Conservation (phyloP, 2,888 invertebrate species). For the Villa cingulata region DNA sequence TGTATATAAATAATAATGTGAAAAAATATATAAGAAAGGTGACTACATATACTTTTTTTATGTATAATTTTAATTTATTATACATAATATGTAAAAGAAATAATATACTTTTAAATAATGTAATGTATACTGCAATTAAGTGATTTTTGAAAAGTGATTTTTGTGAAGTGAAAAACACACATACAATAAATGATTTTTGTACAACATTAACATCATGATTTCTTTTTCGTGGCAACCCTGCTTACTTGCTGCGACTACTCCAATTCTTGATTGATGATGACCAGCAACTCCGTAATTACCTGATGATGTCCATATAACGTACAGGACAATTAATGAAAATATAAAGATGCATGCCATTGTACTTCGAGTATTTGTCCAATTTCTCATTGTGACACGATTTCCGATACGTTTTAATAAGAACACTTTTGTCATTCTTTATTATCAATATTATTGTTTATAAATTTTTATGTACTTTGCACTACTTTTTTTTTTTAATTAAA, state of each 20-base stretch:
- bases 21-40: too few relatives aligned
- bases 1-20: too few relatives aligned
- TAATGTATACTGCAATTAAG: too few relatives aligned
- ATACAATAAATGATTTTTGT: neutral
- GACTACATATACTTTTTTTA: too few relatives aligned
- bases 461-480: too few relatives aligned
- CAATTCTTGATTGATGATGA: constrained; percentile 3
- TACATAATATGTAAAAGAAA: too few relatives aligned
- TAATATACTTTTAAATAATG: too few relatives aligned
- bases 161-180: too few relatives aligned
- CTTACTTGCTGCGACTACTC: constrained; percentile 15
- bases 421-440: constrained; percentile 7
- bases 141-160: too few relatives aligned
- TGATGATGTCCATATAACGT: constrained; percentile 23
- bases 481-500: too few relatives aligned
- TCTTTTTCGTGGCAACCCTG: constrained; percentile 19
- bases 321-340: constrained; percentile 18
- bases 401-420: constrained; percentile 5
- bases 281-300: constrained; percentile 13
- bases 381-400: constrained; percentile 12
- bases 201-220: neutral
- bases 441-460: too few relatives aligned
- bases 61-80: too few relatives aligned
- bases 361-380: constrained; percentile 17
- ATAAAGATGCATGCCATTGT: constrained; percentile 18